A percentile compares a stretch with the other conserved stretches of the same genome.
These are phyloP conservation scores for Augiades crinisus DNA, from an alignment of 2,888 invertebrate species.

Conservation along the genomic window DNA sequence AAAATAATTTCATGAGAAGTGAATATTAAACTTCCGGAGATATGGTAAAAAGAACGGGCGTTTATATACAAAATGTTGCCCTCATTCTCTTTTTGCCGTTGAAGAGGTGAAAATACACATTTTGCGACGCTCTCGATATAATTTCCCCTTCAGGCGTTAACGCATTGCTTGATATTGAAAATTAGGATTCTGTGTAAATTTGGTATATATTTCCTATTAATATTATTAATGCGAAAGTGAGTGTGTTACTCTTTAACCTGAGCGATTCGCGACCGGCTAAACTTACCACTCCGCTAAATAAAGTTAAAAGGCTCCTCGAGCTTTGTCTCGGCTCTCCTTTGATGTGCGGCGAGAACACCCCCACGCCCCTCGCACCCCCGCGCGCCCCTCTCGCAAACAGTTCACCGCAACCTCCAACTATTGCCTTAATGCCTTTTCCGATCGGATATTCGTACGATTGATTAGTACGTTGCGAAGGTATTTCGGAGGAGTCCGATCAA, in stretches of 20 bases:
- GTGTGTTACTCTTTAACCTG: constrained; percentile 82
- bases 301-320: constrained; percentile 80
- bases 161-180: too few species aligned
- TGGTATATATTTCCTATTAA: too few species aligned
- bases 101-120: constrained; percentile 17
- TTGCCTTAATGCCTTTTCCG: constrained; percentile 77
- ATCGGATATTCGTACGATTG: constrained; percentile 69
- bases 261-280: constrained; percentile 81
- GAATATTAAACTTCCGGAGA: constrained; percentile 10
- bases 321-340: constrained; percentile 80
- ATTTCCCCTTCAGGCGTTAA: constrained; percentile 30
- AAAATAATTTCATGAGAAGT: constrained; percentile 4
- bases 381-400: constrained; percentile 62
- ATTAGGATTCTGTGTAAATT: too few species aligned
- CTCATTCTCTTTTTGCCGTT: constrained; percentile 10
- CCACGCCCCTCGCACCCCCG: constrained; percentile 32
- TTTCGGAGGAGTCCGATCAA: constrained; percentile 69
- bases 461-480: constrained; percentile 70
- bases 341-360: constrained; percentile 60
- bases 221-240: too few species aligned
- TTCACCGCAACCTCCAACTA: constrained; percentile 77
- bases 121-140: constrained; percentile 28
- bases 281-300: constrained; percentile 82
- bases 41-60: not conserved
- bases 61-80: constrained; percentile 12